Evolutionary conservation across 2,888 invertebrate genomes (phyloP).

Genomic region (Macrosiphum euphorbiae): DNA sequence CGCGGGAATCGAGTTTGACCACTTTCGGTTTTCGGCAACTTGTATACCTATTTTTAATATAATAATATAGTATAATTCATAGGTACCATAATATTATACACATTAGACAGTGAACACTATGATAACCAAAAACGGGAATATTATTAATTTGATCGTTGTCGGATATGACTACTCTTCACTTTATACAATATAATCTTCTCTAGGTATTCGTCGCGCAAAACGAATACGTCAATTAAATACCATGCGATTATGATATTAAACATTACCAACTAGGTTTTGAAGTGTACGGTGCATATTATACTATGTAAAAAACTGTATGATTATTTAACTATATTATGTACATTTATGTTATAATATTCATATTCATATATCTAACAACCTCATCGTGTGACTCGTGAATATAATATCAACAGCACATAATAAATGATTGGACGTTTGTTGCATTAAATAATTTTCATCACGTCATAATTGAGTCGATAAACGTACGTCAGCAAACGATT

Average conservation of each 20-base stretch:
- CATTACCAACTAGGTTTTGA: no score
- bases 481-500: not conserved
- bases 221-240: not conserved
- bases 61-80: not conserved
- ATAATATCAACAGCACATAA: not conserved
- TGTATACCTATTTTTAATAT: not conserved
- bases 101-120: not conserved
- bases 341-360: not conserved
- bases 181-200: not conserved
- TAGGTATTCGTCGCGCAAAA: not conserved
- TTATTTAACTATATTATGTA: not conserved
- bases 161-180: not conserved
- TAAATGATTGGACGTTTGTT: not conserved
- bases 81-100: not conserved
- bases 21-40: constrained; percentile 54
- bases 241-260: not conserved
- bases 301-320: not conserved
- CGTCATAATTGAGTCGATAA: not conserved
- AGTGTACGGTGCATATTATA: no score
- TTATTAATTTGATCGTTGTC: not conserved
- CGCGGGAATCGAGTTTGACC: constrained; percentile 45
- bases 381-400: not conserved
- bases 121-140: not conserved
- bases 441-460: not conserved
- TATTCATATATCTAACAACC: not conserved